Evolutionary conservation across 2,797 vertebrate genomes (phyloP).

Genomic region (Mycteria americana): DNA sequence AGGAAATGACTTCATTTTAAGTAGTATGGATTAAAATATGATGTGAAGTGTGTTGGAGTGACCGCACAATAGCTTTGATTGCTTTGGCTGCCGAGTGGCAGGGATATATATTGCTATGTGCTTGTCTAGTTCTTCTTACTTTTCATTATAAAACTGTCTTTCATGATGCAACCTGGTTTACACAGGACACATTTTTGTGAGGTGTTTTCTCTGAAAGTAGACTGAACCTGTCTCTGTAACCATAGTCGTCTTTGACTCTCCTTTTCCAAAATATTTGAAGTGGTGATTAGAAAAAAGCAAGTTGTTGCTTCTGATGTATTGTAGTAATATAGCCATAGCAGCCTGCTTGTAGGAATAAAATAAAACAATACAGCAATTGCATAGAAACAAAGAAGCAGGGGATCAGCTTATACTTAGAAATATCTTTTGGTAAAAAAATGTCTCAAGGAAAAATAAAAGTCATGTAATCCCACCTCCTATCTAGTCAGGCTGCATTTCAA

Average conservation of each 20-base stretch:
- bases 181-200: neutral
- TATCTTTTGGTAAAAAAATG: neutral
- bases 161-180: neutral
- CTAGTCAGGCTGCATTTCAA: neutral
- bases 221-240: neutral
- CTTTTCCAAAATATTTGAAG: neutral
- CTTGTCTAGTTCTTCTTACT: neutral
- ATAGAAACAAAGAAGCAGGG: neutral
- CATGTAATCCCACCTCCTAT: neutral
- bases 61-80: neutral
- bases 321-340: neutral
- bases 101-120: neutral
- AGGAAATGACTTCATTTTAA: neutral
- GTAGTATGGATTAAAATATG: neutral
- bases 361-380: neutral
- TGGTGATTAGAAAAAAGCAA: neutral
- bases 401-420: neutral
- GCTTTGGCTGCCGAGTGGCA: neutral
- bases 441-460: neutral
- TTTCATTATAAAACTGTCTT: neutral
- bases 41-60: neutral
- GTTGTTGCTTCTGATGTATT: neutral
- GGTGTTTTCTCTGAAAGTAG: neutral
- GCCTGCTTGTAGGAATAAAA: neutral
- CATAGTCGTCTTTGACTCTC: neutral